These are phyloP conservation scores for Nephrotoma appendiculata DNA, from an alignment of 2,888 invertebrate genomes.

Conservation along the genomic window DNA sequence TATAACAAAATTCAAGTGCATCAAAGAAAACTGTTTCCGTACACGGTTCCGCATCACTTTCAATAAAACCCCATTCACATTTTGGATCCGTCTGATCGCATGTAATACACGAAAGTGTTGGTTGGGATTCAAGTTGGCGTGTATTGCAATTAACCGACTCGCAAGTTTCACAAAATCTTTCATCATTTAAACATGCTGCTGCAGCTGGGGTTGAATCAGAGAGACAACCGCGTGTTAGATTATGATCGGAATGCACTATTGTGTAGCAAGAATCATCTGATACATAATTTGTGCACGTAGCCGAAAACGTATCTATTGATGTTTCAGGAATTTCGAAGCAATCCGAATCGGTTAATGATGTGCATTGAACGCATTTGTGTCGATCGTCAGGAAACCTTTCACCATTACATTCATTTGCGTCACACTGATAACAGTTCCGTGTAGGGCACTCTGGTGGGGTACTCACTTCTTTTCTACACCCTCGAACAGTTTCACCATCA, in stretches of 20 bases:
- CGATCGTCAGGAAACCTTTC: neutral
- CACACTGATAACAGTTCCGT: neutral
- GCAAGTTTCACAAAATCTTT: neutral
- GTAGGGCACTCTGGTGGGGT: neutral
- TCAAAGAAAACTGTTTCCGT: neutral
- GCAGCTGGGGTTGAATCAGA: neutral
- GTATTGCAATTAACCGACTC: neutral
- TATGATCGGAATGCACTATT: neutral
- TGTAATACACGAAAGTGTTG: neutral
- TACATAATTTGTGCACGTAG: neutral
- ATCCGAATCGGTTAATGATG: neutral
- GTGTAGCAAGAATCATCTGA: neutral
- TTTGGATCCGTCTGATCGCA: neutral
- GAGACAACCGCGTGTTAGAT: neutral
- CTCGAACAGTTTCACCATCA: neutral
- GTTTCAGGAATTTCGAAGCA: neutral
- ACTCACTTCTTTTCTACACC: neutral
- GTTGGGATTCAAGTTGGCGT: neutral
- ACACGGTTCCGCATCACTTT: neutral
- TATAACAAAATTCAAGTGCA: neutral
- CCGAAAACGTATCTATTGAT: neutral
- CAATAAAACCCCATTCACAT: neutral
- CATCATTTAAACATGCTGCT: neutral
- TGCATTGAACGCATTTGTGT: neutral
- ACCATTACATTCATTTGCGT: neutral